These are phyloP conservation scores for Polydrusus pterygomalis DNA, from an alignment of 2,888 invertebrate genomes.

Conservation along the genomic window DNA sequence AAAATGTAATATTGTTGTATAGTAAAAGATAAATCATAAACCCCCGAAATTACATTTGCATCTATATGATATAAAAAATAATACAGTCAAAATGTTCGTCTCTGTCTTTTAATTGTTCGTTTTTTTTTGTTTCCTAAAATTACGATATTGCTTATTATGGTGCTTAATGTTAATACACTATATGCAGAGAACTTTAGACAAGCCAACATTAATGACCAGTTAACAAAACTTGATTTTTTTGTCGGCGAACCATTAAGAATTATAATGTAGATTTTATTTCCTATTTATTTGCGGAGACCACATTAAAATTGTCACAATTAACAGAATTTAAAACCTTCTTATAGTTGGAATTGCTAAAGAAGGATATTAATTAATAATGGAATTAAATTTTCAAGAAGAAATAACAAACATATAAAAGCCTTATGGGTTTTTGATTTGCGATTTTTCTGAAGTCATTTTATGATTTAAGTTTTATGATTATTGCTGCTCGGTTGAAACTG, in stretches of 20 bases:
- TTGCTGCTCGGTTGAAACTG: not conserved
- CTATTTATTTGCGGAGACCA: conserved; percentile 44
- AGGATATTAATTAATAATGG: conserved; percentile 53
- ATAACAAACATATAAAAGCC: conserved; percentile 38
- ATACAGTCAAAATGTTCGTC: not conserved
- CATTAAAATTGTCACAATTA: conserved; percentile 56
- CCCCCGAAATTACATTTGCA: too few relatives aligned
- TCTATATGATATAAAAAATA: too few relatives aligned
- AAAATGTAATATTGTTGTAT: too few relatives aligned
- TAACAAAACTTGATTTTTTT: conserved; percentile 50
- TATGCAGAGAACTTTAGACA: conserved; percentile 39
- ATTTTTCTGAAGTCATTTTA: conserved; percentile 32
- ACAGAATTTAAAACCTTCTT: conserved; percentile 53
- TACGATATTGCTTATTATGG: conserved; percentile 44
- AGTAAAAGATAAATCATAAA: too few relatives aligned
- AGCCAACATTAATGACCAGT: conserved; percentile 31
- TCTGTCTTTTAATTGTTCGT: conserved; percentile 18
- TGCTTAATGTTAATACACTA: conserved; percentile 29
- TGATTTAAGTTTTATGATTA: conserved; percentile 36
- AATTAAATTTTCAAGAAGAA: conserved; percentile 42
- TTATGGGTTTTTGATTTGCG: conserved; percentile 22
- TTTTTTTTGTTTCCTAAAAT: conserved; percentile 33
- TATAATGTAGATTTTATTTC: conserved; percentile 47
- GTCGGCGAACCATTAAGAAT: conserved; percentile 51
- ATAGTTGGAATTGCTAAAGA: conserved; percentile 40